phyloP scores from a whole-genome alignment of 1,140 invertebrate genomes.

The Pollicipes pollicipes region DNA sequence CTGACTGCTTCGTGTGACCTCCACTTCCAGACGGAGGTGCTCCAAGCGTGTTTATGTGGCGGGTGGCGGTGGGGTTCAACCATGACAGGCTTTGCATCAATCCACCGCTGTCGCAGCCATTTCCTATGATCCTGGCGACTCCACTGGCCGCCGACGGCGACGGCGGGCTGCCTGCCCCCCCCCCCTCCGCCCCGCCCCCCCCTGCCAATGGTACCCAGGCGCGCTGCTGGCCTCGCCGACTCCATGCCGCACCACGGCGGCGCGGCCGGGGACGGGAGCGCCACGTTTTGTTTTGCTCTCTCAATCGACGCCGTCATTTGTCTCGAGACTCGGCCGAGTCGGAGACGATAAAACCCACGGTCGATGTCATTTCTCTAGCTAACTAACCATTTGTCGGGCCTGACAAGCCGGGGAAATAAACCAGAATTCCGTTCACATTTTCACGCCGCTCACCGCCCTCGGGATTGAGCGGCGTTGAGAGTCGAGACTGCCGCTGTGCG shows the following conservation, averaged over 20 bases:
- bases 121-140: too few species aligned
- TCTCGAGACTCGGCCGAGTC: not conserved
- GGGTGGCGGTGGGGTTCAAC: too few species aligned
- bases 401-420: not conserved
- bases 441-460: not conserved
- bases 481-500: not conserved
- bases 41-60: too few species aligned
- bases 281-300: not conserved
- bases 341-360: not conserved
- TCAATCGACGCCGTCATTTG: not conserved
- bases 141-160: too few species aligned
- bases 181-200: too few species aligned
- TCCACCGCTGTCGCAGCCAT: too few species aligned
- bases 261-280: not conserved
- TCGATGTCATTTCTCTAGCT: not conserved
- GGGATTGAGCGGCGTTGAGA: not conserved
- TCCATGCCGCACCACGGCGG: not conserved
- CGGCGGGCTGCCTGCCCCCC: too few species aligned
- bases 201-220: too few species aligned
- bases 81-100: too few species aligned
- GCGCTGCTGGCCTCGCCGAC: too few species aligned
- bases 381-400: not conserved
- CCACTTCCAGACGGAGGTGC: too few species aligned
- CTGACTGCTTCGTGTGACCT: too few species aligned
- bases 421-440: not conserved